phyloP scores from a whole-genome alignment of 2,113 vertebrate species.

The Anoura caudifer region DNA sequence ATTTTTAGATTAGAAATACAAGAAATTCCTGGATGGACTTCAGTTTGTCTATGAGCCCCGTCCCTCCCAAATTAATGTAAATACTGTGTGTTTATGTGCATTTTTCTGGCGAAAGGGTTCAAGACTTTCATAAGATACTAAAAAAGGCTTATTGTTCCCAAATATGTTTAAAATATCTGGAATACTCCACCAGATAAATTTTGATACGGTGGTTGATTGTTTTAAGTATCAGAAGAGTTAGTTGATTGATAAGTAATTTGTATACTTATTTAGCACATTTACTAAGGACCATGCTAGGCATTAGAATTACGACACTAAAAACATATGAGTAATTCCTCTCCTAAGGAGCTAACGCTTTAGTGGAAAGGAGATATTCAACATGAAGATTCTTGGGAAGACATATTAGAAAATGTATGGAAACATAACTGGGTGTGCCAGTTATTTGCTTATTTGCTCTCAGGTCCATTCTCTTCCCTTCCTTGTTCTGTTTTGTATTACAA shows the following conservation, averaged over 20 bases:
- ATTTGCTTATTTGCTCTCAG: neutral
- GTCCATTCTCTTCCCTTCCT: neutral
- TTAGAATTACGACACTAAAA: neutral
- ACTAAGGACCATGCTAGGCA: neutral
- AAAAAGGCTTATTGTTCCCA: neutral
- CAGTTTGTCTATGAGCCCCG: neutral
- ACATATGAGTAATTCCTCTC: neutral
- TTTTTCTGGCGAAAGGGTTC: slow-evolving; percentile 12
- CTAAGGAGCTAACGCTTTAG: neutral
- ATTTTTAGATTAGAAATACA: neutral
- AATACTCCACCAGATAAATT: neutral
- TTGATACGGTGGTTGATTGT: neutral
- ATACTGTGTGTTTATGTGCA: neutral
- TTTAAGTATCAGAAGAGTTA: neutral
- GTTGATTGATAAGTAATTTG: slow-evolving; percentile 23
- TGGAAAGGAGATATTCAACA: neutral
- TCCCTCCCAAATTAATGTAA: neutral
- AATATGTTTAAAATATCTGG: neutral
- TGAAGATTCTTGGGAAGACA: neutral
- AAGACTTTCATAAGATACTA: neutral
- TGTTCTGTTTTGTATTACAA: neutral
- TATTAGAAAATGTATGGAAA: neutral
- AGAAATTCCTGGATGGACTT: neutral
- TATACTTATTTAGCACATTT: neutral
- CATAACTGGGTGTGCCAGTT: neutral